Base-by-base conservation (phyloP, 1,140 invertebrate genomes). In the Hylyphantes graminicola region DNA sequence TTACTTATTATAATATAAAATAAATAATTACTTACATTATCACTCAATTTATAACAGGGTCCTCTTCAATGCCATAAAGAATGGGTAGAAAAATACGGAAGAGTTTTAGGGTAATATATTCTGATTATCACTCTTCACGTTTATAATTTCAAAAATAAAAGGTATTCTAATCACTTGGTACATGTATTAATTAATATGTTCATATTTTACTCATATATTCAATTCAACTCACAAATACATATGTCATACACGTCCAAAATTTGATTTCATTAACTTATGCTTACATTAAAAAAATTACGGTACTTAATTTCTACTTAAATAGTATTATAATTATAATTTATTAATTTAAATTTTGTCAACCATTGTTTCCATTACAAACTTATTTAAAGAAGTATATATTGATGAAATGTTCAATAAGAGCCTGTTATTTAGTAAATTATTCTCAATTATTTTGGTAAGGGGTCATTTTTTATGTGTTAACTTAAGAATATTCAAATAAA, bases 51-150 rank as follows among this genome's bases (percentile, higher is more conserved):
- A 35, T 35, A 35, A 35, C 35, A 85, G 84, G 84, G 84, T 13
- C 68, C 76, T 6, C 19, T 85, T 8, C 17, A 74, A 50, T 74
- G 76, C 5, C 84, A 85, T 9, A 48, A 80, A 55, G 67, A 89
- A 75, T 91, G 89, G 89, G 77, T 88, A 3, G 68, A 87, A 63
- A 77, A 88, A 50, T 89, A 88, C 85, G 90, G 90, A 2, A 85
- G 87, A 65, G 85, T 89, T 9, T 88, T 89, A 54, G 90, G 90
- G 84, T 85, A 19, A 74, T 76, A 73, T 0, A 53, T n/a, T 53
- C 19, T 53, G 15, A 17, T 48, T 12, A 19, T 70, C 19, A 17
- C 19, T 9, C 10, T 53, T 2, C 9, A 65, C 2, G 57, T n/a
- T 12, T 12, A 59, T 59, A 59, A 13, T 13, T 59, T 13, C 11